A percentile compares a stretch with the other conserved stretches of the same genome.
phyloP scores from a whole-genome alignment of 2,113 vertebrate species.

The Empidonax alnorum region DNA sequence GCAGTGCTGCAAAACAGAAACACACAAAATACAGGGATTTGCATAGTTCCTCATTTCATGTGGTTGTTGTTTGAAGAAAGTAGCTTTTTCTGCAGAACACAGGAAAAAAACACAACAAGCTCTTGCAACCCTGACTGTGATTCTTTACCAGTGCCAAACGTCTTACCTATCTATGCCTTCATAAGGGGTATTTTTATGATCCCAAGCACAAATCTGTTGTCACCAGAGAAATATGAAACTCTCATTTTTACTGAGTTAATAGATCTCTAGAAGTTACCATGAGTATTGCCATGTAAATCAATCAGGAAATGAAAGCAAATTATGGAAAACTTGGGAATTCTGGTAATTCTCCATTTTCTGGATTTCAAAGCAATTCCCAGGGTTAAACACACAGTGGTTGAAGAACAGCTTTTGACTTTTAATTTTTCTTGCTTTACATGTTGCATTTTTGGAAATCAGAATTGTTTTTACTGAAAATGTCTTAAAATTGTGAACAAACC shows the following conservation, averaged over 20 bases:
- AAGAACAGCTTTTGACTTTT: neutral
- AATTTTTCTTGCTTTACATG: neutral
- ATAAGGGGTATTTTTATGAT: neutral
- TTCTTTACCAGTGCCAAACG: neutral
- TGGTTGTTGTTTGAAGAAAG: neutral
- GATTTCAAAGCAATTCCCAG: neutral
- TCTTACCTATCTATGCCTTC: neutral
- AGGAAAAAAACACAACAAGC: neutral
- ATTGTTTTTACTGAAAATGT: neutral
- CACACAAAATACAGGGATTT: neutral
- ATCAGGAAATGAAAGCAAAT: neutral
- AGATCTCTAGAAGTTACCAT: neutral
- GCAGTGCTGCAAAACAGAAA: neutral
- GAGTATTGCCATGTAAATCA: neutral
- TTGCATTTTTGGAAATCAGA: neutral
- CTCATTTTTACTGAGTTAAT: neutral
- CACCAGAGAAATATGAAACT: neutral
- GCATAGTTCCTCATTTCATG: neutral
- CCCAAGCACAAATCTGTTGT: neutral
- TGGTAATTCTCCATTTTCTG: neutral
- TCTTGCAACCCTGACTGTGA: neutral
- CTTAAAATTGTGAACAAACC: neutral
- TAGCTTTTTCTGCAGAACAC: neutral
- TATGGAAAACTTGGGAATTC: neutral
- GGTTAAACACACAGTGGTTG: neutral